Evolutionary conservation across 1,140 invertebrate species (phyloP), one percentile per base, ranked within the genome.

Genomic region (Macrotrachela quadricornifera): DNA sequence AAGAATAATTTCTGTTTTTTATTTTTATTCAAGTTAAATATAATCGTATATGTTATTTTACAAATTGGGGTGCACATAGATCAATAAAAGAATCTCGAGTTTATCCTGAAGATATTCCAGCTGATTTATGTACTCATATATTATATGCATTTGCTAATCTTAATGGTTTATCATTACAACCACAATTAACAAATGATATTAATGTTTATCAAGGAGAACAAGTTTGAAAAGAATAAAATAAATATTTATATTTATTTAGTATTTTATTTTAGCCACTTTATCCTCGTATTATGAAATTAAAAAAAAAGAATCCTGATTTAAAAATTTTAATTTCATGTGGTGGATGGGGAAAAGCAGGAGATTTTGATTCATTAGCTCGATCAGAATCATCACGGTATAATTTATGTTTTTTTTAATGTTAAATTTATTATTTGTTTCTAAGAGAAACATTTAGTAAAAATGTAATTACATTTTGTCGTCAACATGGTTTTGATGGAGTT

Each of bases 321-420:
- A 87, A 85, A 60, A 76, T 85, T 0, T 59, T 88, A 4, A 63
- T 91, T 15, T 81, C 80, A 1, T 62, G 88, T 41, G 85, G 85
- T 15, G 85, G 85, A 0, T 87, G 84, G 84, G 46, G 47, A 13
- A 37, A 48, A 40, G 46, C 46, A 21, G 46, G 53, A 10, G 40
- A 48, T 18, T 54, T 54, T 45, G 53, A 54, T 39, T 46, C 46
- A 36, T 43, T 49, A 14, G 53, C 49, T 14, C 40, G 46, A 12
- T 49, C 46, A 15, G 51, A 53, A 36, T 44, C 39, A 14, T 16
- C 36, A 12, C 38, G 46, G 46, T 48, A 43, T 15, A 16, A 15
- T 43, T 15, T 43, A 15, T 43, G n/a, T 44, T 44, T n/a, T 4
- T 44, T 44, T n/a, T 4, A 44, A 4, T 44, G 9, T 44, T 44